Evolutionary conservation across 2,113 vertebrate genomes (phyloP).

Genomic region (Oreochromis spilurus): DNA sequence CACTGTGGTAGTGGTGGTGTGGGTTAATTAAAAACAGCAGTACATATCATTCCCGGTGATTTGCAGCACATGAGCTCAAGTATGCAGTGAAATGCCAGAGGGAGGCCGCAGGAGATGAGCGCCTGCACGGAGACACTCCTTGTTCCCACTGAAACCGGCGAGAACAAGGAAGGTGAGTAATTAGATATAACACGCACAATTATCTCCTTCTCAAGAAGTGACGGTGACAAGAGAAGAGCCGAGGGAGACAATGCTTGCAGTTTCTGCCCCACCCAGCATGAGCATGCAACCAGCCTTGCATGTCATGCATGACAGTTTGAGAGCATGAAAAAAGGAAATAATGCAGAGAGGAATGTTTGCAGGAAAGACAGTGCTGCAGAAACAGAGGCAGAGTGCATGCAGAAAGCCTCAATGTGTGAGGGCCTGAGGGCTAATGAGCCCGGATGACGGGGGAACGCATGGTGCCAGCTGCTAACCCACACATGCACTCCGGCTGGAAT

Average conservation of each 20-base stretch:
- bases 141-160: neutral
- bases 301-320: neutral
- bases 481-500: conserved; percentile 56
- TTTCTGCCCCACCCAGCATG: neutral
- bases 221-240: neutral
- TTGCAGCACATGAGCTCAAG: conserved; percentile 47
- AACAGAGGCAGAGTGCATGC: neutral
- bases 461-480: conserved; percentile 29
- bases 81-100: conserved; percentile 30
- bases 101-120: conserved; percentile 14
- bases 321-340: neutral
- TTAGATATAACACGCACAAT: neutral
- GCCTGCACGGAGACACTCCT: neutral
- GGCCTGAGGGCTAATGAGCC: neutral
- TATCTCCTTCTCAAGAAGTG: neutral
- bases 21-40: conserved; percentile 48
- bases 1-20: neutral
- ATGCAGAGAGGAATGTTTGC: neutral
- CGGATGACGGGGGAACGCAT: neutral
- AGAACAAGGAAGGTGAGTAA: neutral
- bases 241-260: neutral
- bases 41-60: conserved; percentile 6
- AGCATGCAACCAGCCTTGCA: neutral
- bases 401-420: neutral
- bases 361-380: neutral